Evolutionary conservation across 2,113 vertebrate species (phyloP).

Genomic region (Dendrocopos noguchii): DNA sequence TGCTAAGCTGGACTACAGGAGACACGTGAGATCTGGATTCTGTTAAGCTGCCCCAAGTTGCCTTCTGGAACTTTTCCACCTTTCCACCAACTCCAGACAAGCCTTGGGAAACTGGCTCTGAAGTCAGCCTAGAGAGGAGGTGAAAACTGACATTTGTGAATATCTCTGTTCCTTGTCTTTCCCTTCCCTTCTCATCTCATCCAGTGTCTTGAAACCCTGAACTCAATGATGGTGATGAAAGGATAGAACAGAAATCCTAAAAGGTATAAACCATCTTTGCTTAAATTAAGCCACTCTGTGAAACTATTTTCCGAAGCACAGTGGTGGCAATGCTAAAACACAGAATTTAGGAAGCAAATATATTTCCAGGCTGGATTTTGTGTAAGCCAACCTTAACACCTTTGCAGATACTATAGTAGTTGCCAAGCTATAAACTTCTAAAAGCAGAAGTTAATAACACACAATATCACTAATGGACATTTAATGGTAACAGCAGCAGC

Average conservation of each 20-base stretch:
- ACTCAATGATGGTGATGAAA: not conserved
- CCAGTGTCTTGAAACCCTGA: not conserved
- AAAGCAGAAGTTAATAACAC: not conserved
- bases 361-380: not conserved
- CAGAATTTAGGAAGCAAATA: not conserved
- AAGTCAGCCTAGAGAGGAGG: not conserved
- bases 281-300: not conserved
- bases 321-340: not conserved
- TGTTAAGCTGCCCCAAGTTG: not conserved
- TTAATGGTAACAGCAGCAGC: not conserved
- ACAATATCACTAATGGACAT: not conserved
- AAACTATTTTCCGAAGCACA: not conserved
- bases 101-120: not conserved
- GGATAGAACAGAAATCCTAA: slow-evolving; percentile 2
- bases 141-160: not conserved
- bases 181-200: not conserved
- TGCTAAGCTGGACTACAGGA: not conserved
- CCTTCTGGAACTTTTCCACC: not conserved
- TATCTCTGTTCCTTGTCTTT: not conserved
- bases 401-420: not conserved
- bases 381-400: not conserved
- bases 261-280: not conserved
- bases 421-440: not conserved
- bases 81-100: not conserved
- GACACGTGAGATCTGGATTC: not conserved